A percentile compares a stretch with the other conserved stretches of the same genome.
Evolutionary conservation across 2,113 vertebrate species (phyloP).

Genomic region (Oceanites oceanicus): DNA sequence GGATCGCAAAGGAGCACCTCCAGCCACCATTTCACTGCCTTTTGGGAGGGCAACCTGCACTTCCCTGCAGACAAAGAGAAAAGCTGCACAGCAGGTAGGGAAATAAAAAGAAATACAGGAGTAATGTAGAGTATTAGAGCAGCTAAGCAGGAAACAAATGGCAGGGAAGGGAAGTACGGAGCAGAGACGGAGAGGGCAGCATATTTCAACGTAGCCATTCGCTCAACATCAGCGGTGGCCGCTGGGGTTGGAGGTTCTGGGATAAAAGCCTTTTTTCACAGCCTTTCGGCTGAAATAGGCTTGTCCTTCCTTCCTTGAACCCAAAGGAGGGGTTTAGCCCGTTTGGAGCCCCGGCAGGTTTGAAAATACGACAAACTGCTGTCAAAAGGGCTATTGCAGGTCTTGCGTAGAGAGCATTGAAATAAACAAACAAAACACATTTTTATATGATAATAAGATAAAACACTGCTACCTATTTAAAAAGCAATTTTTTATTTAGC

Average conservation of each 20-base stretch:
- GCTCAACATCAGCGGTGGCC: not conserved
- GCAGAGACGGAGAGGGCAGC: not conserved
- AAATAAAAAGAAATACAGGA: not conserved
- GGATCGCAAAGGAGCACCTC: not conserved
- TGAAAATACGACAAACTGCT: not conserved
- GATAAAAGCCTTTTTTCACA: not conserved
- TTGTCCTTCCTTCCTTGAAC: not conserved
- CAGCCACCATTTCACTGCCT: not conserved
- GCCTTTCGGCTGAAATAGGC: not conserved
- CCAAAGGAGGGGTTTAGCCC: not conserved
- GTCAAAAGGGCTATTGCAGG: not conserved
- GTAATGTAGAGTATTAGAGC: not conserved
- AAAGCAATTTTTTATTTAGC: not conserved
- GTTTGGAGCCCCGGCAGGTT: not conserved
- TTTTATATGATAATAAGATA: not conserved
- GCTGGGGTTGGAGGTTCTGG: not conserved
- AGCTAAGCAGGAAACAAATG: not conserved
- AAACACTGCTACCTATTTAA: not conserved
- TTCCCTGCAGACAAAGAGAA: accelerated
- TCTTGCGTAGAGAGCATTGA: not conserved
- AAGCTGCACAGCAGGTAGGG: not conserved
- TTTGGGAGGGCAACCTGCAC: not conserved
- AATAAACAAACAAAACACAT: not conserved
- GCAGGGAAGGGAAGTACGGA: not conserved
- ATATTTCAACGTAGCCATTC: accelerated